Evolutionary conservation across 2,113 vertebrate genomes (phyloP).

Genomic region (Cyphomyrus discorhynchus): DNA sequence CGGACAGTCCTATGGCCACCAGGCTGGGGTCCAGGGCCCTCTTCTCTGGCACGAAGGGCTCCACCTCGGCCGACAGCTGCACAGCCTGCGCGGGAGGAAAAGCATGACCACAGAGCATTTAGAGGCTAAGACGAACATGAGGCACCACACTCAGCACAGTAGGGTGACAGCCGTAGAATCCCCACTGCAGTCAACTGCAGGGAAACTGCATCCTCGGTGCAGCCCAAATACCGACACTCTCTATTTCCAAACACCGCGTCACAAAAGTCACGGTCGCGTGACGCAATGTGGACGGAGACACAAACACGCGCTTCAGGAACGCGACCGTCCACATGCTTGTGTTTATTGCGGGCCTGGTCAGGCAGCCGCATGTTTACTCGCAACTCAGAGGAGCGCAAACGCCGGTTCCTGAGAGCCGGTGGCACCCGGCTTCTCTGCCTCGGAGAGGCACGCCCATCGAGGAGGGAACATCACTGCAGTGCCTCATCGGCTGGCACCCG

Average conservation of each 20-base stretch:
- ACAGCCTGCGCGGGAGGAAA: slow-evolving; percentile 68
- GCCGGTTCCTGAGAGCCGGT: background rate
- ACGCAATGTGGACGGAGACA: background rate
- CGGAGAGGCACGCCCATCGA: background rate
- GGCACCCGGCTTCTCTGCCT: background rate
- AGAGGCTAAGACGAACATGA: background rate
- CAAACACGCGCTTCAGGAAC: background rate
- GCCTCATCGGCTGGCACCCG: background rate
- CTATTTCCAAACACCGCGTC: background rate
- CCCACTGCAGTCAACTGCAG: background rate
- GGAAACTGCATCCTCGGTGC: background rate
- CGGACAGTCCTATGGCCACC: slow-evolving; percentile 81
- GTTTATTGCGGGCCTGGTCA: background rate
- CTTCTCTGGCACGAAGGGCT: slow-evolving; percentile 96
- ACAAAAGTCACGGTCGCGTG: background rate
- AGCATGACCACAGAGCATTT: background rate
- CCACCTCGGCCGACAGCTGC: slow-evolving; percentile 94
- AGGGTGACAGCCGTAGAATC: background rate
- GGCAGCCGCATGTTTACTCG: background rate
- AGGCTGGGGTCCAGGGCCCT: slow-evolving; percentile 80
- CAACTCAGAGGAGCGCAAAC: background rate
- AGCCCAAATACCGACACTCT: background rate
- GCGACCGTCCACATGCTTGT: background rate
- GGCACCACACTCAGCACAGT: background rate
- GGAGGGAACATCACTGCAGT: background rate